Evolutionary conservation across 2,113 vertebrate species (phyloP).

Genomic region (Lepisosteus oculatus): DNA sequence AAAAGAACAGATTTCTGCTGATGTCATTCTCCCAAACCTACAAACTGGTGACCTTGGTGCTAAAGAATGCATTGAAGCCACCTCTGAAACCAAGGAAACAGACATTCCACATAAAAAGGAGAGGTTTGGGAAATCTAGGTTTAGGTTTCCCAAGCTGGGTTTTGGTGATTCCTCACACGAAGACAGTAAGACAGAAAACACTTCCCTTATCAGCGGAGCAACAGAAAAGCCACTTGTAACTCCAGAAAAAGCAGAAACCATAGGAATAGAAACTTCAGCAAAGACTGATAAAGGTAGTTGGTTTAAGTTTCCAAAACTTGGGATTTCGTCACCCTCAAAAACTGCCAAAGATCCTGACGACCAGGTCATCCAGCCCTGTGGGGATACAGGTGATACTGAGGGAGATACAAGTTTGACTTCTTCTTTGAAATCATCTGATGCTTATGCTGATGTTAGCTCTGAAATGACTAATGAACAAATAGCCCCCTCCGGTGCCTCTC

Average conservation of each 20-base stretch:
- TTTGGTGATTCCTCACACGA: slow-evolving; percentile 30
- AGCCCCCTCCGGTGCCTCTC: slow-evolving; percentile 45
- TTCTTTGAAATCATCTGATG: slow-evolving; percentile 65
- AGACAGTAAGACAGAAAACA: slow-evolving; percentile 7
- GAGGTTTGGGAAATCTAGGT: slow-evolving; percentile 21
- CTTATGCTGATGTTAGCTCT: slow-evolving; percentile 67
- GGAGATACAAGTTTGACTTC: slow-evolving; percentile 54
- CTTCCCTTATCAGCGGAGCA: slow-evolving; percentile 13
- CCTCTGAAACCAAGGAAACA: slow-evolving; percentile 21
- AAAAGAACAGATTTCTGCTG: background rate
- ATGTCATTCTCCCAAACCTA: too few relatives aligned
- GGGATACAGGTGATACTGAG: slow-evolving; percentile 27
- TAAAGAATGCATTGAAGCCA: slow-evolving; percentile 18
- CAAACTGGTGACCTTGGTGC: background rate
- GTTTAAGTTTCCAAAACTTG: slow-evolving; percentile 64
- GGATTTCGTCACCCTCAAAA: slow-evolving; percentile 55
- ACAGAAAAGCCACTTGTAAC: slow-evolving; percentile 22
- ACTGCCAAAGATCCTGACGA: slow-evolving; percentile 32
- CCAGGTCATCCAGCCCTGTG: slow-evolving; percentile 12
- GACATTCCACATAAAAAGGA: slow-evolving; percentile 25
- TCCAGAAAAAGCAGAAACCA: slow-evolving; percentile 31
- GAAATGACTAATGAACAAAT: slow-evolving; percentile 55
- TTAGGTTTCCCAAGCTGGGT: slow-evolving; percentile 33
- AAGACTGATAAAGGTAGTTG: slow-evolving; percentile 52
- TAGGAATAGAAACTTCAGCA: slow-evolving; percentile 30